Percentiles rank a stretch among this genome's conserved stretches.
Conservation (phyloP, 2,113 vertebrate genomes). For the Lampris megalopsis region DNA sequence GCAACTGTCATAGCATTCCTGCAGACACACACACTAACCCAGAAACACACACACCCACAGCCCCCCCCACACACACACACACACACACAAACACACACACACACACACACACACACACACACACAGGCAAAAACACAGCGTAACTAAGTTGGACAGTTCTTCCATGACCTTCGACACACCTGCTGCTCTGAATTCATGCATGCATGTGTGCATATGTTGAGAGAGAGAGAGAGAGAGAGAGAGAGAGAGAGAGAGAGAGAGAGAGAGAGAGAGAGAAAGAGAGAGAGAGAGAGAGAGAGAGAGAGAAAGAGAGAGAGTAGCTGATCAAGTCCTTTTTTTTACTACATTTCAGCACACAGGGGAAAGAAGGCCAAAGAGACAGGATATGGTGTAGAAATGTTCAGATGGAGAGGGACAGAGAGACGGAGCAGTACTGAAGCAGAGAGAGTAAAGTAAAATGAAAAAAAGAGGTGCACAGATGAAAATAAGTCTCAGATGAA, state of each 20-base stretch:
- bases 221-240: too few species aligned
- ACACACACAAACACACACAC: slow-evolving; percentile 11
- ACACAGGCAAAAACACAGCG: background rate
- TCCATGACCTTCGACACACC: slow-evolving; percentile 26
- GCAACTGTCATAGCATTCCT: background rate
- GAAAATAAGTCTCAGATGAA: background rate
- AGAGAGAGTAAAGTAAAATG: background rate
- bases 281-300: too few species aligned
- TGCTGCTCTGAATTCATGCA: background rate
- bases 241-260: too few species aligned
- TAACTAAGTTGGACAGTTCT: slow-evolving; percentile 15
- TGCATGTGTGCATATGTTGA: background rate
- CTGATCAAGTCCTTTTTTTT: too few species aligned
- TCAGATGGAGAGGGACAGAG: background rate
- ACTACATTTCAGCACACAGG: too few species aligned
- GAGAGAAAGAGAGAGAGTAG: too few species aligned
- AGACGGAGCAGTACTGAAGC: background rate
- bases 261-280: too few species aligned
- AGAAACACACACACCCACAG: background rate
- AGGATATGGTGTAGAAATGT: too few species aligned
- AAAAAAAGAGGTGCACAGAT: background rate
- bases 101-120: background rate
- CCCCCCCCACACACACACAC: background rate
- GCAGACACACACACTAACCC: background rate
- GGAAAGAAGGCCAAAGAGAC: too few species aligned